Evolutionary conservation across 2,113 vertebrate genomes (phyloP), one percentile per base, ranked within the genome.

Genomic region (Centrocercus urophasianus): DNA sequence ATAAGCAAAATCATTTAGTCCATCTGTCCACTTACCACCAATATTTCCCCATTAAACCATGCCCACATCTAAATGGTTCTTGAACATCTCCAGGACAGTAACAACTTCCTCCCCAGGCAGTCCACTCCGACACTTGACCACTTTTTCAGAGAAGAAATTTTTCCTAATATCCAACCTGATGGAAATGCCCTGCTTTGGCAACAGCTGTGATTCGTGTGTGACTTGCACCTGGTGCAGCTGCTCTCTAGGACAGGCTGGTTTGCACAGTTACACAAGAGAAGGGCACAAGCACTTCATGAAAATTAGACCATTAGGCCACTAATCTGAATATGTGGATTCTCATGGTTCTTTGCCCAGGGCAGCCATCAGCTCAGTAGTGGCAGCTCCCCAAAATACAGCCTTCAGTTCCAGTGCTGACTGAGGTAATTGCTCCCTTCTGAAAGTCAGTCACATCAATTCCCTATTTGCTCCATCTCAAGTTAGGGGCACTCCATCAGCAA

Each of bases 351-450:
- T 34, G 34, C 34, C 24, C 42, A 69, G 47, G 67, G 40, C 19
- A 76, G 28, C 12, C 71, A 91, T 4, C 12, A 52, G 12, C 11
- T 86, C 36, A 80, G n/a, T 13, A 61, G 45, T 43, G 27, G n/a
- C 28, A 90, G 20, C 4, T 86, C 20, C 76, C 6, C 48, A 50
- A 8, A 36, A n/a, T 19, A 15, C 27, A 66, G 21, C 28, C 40
- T 34, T 38, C 36, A 52, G 0, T 24, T 21, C 10, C 22, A 2
- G 1, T 7, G 43, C 28, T 54, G 36, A 47, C 4, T 18, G 0
- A 3, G 13, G 12, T 12, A 56, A 32, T 24, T 32, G 47, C 13
- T 52, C 20, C 63, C 57, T 61, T 74, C 80, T 83, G 64, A 73
- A 70, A 60, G 28, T 17, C 71, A 13, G 5, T 76, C 64, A 47